Evolutionary conservation across 2,113 vertebrate species (phyloP).

Genomic region (Gallinago media): DNA sequence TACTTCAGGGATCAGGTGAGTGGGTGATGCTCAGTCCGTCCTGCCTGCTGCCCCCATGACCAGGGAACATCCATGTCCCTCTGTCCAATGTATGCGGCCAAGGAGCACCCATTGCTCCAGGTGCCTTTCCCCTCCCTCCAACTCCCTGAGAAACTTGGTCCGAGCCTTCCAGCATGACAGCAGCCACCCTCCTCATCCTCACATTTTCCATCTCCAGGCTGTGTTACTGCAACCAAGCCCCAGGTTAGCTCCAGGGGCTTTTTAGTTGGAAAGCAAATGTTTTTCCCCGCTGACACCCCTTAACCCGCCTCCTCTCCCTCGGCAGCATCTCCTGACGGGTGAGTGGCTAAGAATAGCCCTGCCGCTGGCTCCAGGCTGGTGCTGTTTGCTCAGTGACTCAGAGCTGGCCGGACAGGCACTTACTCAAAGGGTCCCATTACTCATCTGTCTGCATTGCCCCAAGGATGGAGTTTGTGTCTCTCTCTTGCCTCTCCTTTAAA

Average conservation of each 20-base stretch:
- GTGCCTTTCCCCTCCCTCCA: neutral
- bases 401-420: conserved; percentile 49
- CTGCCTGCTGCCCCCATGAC: neutral
- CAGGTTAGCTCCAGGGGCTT: neutral
- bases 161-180: accelerated
- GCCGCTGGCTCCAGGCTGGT: conserved; percentile 45
- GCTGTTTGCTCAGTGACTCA: conserved; percentile 68
- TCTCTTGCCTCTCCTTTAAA: neutral
- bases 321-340: neutral
- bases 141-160: neutral
- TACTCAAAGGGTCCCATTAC: conserved; percentile 60
- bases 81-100: neutral
- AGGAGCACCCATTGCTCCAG: neutral
- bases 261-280: neutral
- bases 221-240: neutral
- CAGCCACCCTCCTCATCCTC: neutral
- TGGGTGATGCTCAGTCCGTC: neutral
- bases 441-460: conserved; percentile 56
- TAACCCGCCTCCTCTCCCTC: conserved; percentile 1
- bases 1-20: neutral
- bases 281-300: neutral
- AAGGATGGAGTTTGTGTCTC: conserved; percentile 38
- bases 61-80: neutral
- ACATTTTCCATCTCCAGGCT: neutral
- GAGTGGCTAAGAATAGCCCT: conserved; percentile 36